phyloP scores from a whole-genome alignment of 2,888 invertebrate species.

The Cataglyphis altisquamis region DNA sequence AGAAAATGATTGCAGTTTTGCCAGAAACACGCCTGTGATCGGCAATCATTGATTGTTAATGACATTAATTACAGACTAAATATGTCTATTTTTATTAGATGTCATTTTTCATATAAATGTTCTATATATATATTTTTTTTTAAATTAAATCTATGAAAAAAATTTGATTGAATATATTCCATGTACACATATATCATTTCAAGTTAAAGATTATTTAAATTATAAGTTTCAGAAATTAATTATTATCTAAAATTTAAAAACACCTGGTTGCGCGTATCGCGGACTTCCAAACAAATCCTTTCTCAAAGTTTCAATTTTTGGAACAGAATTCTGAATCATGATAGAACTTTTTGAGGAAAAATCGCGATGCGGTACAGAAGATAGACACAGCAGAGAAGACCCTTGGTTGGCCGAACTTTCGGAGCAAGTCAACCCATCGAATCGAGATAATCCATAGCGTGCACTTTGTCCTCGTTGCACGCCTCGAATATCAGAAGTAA shows the following conservation, averaged over 20 bases:
- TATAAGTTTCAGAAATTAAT: not conserved
- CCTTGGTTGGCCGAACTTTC: slow-evolving; percentile 14
- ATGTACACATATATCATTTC: not conserved
- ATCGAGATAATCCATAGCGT: not conserved
- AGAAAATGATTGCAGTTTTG: slow-evolving; percentile 20
- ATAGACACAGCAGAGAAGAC: slow-evolving; percentile 21
- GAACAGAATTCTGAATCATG: not conserved
- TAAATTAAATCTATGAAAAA: not conserved
- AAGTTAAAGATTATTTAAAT: not conserved
- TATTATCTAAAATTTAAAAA: not conserved
- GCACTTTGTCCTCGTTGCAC: not conserved
- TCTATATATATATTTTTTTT: not conserved
- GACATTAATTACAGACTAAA: not conserved
- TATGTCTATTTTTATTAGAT: not conserved
- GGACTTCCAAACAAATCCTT: not conserved
- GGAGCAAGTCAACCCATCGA: not conserved
- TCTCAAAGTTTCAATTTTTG: not conserved
- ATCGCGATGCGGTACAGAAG: slow-evolving; percentile 17
- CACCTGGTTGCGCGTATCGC: slow-evolving; percentile 13
- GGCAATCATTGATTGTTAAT: not conserved
- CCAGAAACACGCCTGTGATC: not conserved
- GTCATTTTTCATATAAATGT: not conserved
- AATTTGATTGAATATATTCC: not conserved
- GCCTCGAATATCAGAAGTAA: not conserved
- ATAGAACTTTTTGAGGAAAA: slow-evolving; percentile 53